A percentile compares a stretch with the other conserved stretches of the same genome.
These are phyloP conservation scores for Dasyurus viverrinus DNA, from an alignment of 2,113 vertebrate genomes.

Conservation along the genomic window DNA sequence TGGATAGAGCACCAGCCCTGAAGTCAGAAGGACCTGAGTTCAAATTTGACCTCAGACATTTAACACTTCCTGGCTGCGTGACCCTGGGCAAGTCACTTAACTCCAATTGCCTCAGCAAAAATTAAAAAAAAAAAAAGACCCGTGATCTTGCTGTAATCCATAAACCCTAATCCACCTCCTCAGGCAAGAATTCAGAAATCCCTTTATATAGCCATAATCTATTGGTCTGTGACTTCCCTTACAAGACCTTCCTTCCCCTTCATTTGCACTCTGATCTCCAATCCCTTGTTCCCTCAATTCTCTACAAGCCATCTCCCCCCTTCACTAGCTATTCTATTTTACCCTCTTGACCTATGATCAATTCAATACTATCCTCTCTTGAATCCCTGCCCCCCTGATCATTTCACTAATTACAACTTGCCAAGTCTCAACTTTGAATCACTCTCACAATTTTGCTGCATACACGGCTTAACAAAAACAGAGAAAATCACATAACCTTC, in stretches of 20 bases:
- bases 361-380: background rate
- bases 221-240: background rate
- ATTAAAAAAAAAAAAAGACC: background rate
- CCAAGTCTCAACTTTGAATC: background rate
- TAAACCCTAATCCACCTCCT: background rate
- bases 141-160: background rate
- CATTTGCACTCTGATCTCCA: too few relatives aligned
- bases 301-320: too few relatives aligned
- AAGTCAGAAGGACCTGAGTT: too few relatives aligned
- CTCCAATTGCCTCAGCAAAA: too few relatives aligned
- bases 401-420: background rate
- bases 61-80: too few relatives aligned
- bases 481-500: background rate
- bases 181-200: background rate
- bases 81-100: too few relatives aligned
- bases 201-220: background rate
- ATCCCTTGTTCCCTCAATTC: too few relatives aligned
- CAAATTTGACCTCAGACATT: too few relatives aligned
- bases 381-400: background rate
- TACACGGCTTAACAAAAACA: background rate
- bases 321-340: too few relatives aligned
- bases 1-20: too few relatives aligned
- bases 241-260: background rate
- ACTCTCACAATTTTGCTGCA: background rate
- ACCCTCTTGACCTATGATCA: background rate